phyloP scores from a whole-genome alignment of 2,888 invertebrate species.

The Nephrocerus scutellatus region DNA sequence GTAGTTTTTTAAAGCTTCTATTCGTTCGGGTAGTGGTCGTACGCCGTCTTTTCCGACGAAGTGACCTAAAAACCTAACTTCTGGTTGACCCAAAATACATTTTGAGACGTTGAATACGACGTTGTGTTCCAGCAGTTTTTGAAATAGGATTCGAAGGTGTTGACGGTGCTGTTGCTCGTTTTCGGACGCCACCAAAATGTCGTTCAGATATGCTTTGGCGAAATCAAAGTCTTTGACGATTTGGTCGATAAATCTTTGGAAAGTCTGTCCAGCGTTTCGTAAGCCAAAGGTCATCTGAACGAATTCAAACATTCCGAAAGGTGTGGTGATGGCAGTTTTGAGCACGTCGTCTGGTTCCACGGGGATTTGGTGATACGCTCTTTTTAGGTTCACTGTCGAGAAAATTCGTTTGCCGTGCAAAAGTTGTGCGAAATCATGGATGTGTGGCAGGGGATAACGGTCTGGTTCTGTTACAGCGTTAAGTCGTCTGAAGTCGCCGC shows the following conservation, averaged over 20 bases:
- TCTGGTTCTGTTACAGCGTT: conserved; percentile 34
- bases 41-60: conserved; percentile 12
- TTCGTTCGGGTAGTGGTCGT: conserved; percentile 14
- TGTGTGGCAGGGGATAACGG: conserved; percentile 19
- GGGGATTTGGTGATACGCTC: conserved; percentile 21
- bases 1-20: conserved; percentile 17
- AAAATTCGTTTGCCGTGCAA: conserved; percentile 14
- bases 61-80: conserved; percentile 20
- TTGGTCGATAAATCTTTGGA: conserved; percentile 17
- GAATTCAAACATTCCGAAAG: conserved; percentile 19
- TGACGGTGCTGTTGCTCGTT: conserved; percentile 20
- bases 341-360: conserved; percentile 14
- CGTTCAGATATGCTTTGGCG: conserved; percentile 29
- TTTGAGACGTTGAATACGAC: conserved; percentile 24
- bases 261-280: conserved; percentile 19
- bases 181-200: conserved; percentile 27
- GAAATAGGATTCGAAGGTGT: conserved; percentile 23
- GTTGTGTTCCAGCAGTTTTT: conserved; percentile 22
- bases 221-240: conserved; percentile 14
- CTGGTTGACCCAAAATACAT: conserved; percentile 14
- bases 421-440: conserved; percentile 16
- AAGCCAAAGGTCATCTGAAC: conserved; percentile 16
- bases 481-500: conserved; percentile 31
- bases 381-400: conserved; percentile 15
- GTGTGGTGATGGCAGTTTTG: conserved; percentile 19